Conservation (phyloP, 2,113 vertebrate genomes). For the Morone saxatilis region DNA sequence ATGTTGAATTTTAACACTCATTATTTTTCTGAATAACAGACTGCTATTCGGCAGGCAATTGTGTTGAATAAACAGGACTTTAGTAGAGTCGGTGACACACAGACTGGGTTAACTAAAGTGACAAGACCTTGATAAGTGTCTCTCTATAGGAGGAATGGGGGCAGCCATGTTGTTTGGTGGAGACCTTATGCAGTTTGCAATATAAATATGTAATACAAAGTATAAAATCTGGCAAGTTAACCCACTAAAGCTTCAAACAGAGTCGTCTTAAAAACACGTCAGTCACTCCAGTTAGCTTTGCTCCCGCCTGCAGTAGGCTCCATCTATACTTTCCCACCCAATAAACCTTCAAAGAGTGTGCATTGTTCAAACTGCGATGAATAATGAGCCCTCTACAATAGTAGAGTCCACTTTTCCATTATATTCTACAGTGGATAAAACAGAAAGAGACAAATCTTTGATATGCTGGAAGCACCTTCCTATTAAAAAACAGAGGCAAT, state of each 20-base stretch:
- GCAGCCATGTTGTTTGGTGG: not conserved
- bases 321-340: conserved; percentile 20
- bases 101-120: not conserved
- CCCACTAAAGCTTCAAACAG: conserved; percentile 28
- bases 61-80: not conserved
- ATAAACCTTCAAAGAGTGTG: conserved; percentile 49
- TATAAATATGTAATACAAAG: conserved; percentile 5
- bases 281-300: conserved; percentile 39
- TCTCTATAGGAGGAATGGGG: not conserved
- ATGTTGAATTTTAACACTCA: conserved; percentile 24
- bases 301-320: conserved; percentile 32
- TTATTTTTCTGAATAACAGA: conserved; percentile 16
- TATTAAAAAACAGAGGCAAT: conserved; percentile 43
- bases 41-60: not conserved
- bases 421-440: conserved; percentile 10
- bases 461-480: conserved; percentile 29
- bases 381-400: conserved; percentile 24
- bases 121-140: not conserved
- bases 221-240: conserved; percentile 15
- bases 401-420: conserved; percentile 20
- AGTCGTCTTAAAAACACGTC: conserved; percentile 25
- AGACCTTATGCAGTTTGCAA: not conserved
- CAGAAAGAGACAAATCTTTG: conserved; percentile 34
- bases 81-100: not conserved
- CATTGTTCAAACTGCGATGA: conserved; percentile 35